Percentiles rank a stretch among this genome's conserved stretches.
Evolutionary conservation across 2,113 vertebrate genomes (phyloP).

Genomic region (Forbesichthys papilliferus): DNA sequence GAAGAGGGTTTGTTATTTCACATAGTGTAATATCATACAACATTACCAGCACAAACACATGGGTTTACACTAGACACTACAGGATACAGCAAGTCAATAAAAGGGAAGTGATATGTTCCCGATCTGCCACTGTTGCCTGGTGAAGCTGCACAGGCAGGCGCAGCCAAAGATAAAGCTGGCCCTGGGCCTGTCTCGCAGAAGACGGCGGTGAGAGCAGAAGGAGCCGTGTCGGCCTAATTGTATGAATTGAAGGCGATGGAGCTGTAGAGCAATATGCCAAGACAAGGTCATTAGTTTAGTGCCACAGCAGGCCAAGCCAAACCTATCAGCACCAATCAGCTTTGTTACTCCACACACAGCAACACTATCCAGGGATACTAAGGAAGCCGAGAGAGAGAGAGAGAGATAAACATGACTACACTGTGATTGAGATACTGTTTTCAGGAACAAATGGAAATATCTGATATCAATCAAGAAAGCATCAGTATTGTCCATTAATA

Average conservation of each 20-base stretch:
- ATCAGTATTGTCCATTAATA: no score
- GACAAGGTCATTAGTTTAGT: constrained; percentile 44
- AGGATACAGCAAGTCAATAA: no score
- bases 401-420: constrained; percentile 11
- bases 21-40: background rate
- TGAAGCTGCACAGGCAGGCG: background rate
- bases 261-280: constrained; percentile 9
- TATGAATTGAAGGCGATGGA: constrained; percentile 42
- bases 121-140: background rate
- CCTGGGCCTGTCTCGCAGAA: background rate
- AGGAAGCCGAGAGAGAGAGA: constrained; percentile 9
- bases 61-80: no score
- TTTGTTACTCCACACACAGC: constrained; percentile 39
- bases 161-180: background rate
- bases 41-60: background rate
- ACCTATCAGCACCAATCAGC: constrained; percentile 44
- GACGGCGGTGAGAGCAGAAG: background rate
- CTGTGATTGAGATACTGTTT: no score
- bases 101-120: no score
- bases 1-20: constrained; percentile 2
- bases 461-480: no score
- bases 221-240: constrained; percentile 25
- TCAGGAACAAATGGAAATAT: no score
- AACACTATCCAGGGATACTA: constrained; percentile 27
- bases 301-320: constrained; percentile 28